phyloP scores from a whole-genome alignment of 2,888 invertebrate species.

The Sminthurinus aureus region DNA sequence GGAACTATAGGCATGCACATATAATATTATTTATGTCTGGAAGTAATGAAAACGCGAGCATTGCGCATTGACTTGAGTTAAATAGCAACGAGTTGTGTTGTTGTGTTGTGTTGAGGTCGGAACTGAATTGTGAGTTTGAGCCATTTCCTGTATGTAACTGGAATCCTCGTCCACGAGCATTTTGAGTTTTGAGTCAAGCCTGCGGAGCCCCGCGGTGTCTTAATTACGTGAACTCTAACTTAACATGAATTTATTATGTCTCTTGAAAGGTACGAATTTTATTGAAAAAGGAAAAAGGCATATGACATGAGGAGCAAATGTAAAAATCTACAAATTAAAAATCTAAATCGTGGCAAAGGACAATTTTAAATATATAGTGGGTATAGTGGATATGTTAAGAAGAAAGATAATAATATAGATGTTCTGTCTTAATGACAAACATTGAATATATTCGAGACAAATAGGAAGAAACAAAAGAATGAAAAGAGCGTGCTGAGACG shows the following conservation, averaged over 20 bases:
- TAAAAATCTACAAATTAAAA: conserved; percentile 9
- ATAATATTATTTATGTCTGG: too few relatives aligned
- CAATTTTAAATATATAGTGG: too few relatives aligned
- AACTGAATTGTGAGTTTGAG: conserved; percentile 27
- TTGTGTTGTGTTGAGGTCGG: conserved; percentile 23
- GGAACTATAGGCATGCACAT: too few relatives aligned
- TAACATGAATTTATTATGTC: conserved; percentile 43
- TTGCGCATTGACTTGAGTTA: background rate
- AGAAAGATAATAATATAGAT: too few relatives aligned
- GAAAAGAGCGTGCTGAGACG: conserved; percentile 7
- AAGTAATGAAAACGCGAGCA: background rate
- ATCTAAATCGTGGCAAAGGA: too few relatives aligned
- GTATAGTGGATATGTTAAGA: too few relatives aligned
- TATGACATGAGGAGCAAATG: background rate
- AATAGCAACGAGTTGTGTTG: background rate
- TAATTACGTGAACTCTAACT: conserved; percentile 58
- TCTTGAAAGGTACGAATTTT: background rate
- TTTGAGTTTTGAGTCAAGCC: conserved; percentile 43
- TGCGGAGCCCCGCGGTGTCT: conserved; percentile 57
- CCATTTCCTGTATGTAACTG: conserved; percentile 36
- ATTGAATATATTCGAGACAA: background rate
- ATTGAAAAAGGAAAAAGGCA: background rate
- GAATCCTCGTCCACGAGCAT: background rate
- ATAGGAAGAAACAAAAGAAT: conserved; percentile 12
- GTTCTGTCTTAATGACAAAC: conserved; percentile 1